These are phyloP conservation scores for Echinops telfairi DNA, from an alignment of 2,113 vertebrate genomes.

Conservation along the genomic window DNA sequence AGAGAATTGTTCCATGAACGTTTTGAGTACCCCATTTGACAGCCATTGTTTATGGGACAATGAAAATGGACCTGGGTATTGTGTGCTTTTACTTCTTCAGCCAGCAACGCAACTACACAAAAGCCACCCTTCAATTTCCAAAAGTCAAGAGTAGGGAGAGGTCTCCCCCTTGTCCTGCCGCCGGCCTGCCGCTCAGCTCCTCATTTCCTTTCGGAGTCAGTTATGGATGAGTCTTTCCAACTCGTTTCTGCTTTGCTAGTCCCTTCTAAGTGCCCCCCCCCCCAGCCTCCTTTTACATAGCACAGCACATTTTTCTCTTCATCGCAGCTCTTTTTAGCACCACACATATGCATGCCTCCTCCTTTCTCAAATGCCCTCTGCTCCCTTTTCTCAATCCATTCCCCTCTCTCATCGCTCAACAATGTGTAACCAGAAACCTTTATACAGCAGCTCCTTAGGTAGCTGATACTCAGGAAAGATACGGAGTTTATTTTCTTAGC, in stretches of 20 bases:
- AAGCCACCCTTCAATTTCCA: background rate
- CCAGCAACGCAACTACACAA: background rate
- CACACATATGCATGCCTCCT: background rate
- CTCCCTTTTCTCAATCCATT: background rate
- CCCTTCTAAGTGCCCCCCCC: slow-evolving; percentile 8
- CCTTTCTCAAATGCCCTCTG: background rate
- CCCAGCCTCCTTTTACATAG: slow-evolving; percentile 40
- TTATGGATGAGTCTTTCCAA: background rate
- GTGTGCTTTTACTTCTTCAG: slow-evolving; percentile 3
- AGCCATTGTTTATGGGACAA: background rate
- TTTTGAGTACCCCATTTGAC: no score
- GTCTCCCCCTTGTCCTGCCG: background rate
- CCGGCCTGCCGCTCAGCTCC: background rate
- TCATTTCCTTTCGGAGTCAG: background rate
- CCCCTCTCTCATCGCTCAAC: slow-evolving; percentile 4
- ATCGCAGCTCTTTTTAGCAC: slow-evolving; percentile 14
- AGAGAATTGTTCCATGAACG: no score
- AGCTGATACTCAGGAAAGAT: background rate
- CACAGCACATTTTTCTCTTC: background rate
- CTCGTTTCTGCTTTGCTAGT: slow-evolving; percentile 4
- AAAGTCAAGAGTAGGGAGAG: background rate
- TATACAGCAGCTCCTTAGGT: slow-evolving; percentile 7
- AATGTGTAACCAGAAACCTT: background rate
- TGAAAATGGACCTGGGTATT: background rate
- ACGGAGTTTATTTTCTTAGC: no score